Percentiles rank a stretch among this genome's conserved stretches.
phyloP scores from a whole-genome alignment of 2,888 invertebrate genomes.

The Nomada ruficornis region DNA sequence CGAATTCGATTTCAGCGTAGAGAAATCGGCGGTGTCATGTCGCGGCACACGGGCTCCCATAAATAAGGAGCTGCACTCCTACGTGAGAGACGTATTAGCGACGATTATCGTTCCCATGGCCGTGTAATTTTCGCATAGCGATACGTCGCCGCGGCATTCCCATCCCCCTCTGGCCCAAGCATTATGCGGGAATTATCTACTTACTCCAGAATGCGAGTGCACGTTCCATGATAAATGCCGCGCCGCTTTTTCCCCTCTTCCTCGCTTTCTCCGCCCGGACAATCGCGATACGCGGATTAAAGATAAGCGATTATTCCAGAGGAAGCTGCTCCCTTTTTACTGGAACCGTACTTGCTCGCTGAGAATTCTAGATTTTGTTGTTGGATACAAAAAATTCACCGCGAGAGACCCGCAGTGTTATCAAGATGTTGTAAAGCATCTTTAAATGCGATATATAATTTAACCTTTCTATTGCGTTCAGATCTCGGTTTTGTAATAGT shows the following conservation, averaged over 20 bases:
- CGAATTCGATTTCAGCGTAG: slow-evolving; percentile 16
- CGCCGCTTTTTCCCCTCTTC: slow-evolving; percentile 63
- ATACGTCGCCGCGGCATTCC: slow-evolving; percentile 69
- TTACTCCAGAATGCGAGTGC: slow-evolving; percentile 77
- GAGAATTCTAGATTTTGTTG: too few relatives aligned
- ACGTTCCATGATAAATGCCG: slow-evolving; percentile 62
- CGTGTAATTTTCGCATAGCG: slow-evolving; percentile 71
- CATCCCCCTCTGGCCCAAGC: slow-evolving; percentile 47
- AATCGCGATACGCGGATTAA: slow-evolving; percentile 38
- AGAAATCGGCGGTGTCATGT: slow-evolving; percentile 27
- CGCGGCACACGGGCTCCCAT: slow-evolving; percentile 37
- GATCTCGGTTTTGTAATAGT: too few relatives aligned
- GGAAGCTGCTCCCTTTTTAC: neutral
- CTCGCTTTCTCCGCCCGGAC: slow-evolving; percentile 58
- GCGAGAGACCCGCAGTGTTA: too few relatives aligned
- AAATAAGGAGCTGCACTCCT: slow-evolving; percentile 61
- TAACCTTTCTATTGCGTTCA: too few relatives aligned
- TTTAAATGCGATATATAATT: too few relatives aligned
- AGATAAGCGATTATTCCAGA: slow-evolving; percentile 44
- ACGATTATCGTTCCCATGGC: slow-evolving; percentile 69
- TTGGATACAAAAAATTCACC: too few relatives aligned
- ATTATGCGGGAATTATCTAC: slow-evolving; percentile 77
- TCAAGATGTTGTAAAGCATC: too few relatives aligned
- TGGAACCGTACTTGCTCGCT: neutral
- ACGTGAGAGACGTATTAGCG: slow-evolving; percentile 67